Evolutionary conservation across 2,888 invertebrate genomes (phyloP).

Genomic region (Parnassius glacialis): DNA sequence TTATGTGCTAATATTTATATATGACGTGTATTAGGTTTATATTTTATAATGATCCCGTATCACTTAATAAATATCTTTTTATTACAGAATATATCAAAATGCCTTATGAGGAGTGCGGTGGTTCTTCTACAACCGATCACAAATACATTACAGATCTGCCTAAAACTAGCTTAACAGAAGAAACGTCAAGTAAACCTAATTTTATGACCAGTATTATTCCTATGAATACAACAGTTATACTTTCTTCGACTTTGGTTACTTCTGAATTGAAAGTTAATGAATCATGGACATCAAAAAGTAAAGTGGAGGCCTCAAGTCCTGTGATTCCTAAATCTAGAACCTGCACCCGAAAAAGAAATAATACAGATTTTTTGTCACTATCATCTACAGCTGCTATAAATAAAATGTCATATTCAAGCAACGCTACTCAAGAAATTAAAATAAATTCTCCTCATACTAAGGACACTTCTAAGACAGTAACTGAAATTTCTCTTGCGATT

Average conservation of each 20-base stretch:
- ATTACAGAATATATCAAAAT: constrained; percentile 20
- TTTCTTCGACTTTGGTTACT: not conserved
- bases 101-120: constrained; percentile 7
- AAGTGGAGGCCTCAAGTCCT: not conserved
- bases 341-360: constrained; percentile 13
- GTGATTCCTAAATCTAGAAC: not conserved
- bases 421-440: not conserved
- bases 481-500: not conserved
- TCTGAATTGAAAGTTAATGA: not conserved
- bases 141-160: too few species aligned
- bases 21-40: too few species aligned
- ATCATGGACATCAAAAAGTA: not conserved
- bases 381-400: not conserved
- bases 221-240: not conserved
- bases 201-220: not conserved
- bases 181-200: not conserved
- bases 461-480: not conserved
- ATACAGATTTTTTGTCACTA: not conserved
- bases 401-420: not conserved
- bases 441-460: not conserved
- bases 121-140: too few species aligned
- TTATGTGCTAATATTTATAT: too few species aligned
- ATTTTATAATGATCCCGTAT: too few species aligned
- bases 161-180: too few species aligned
- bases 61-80: not conserved